phyloP scores from a whole-genome alignment of 2,888 invertebrate genomes.

The Cerceris ruficornis region DNA sequence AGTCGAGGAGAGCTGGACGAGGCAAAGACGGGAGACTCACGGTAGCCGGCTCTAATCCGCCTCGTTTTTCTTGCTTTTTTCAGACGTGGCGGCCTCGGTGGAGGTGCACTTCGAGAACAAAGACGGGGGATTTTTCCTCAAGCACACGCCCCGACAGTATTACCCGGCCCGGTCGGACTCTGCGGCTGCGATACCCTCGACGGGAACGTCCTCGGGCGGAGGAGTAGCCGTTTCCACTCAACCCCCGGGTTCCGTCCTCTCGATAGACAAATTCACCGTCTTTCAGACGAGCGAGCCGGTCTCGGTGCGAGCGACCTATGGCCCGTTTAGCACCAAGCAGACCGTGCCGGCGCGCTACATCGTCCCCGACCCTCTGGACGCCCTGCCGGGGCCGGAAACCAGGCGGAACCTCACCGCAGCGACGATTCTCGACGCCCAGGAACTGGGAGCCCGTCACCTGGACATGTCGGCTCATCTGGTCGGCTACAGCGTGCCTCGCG shows the following conservation, averaged over 20 bases:
- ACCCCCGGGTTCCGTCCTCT: constrained; percentile 88
- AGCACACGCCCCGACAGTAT: constrained; percentile 90
- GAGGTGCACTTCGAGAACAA: constrained; percentile 96
- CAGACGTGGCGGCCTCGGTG: constrained; percentile 88
- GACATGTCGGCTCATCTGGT: constrained; percentile 97
- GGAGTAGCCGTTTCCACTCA: constrained; percentile 81
- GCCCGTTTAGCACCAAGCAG: constrained; percentile 97
- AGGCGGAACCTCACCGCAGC: constrained; percentile 78
- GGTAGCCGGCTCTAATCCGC: not conserved
- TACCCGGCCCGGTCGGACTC: constrained; percentile 79
- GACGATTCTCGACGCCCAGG: constrained; percentile 84
- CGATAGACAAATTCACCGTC: constrained; percentile 94
- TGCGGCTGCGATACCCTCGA: constrained; percentile 46
- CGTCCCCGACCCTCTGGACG: constrained; percentile 91
- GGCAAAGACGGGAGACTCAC: not conserved
- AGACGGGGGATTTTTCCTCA: constrained; percentile 94
- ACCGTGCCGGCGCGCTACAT: constrained; percentile 95
- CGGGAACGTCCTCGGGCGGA: constrained; percentile 38
- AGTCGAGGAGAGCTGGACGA: not conserved
- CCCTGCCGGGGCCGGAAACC: constrained; percentile 81
- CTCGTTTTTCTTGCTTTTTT: constrained; percentile 79
- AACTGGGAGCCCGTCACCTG: constrained; percentile 88
- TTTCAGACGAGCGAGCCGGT: constrained; percentile 95
- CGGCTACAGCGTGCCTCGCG: constrained; percentile 92
- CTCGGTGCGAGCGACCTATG: constrained; percentile 95